phyloP scores from a whole-genome alignment of 2,888 invertebrate genomes.

The Drosophila siamana region DNA sequence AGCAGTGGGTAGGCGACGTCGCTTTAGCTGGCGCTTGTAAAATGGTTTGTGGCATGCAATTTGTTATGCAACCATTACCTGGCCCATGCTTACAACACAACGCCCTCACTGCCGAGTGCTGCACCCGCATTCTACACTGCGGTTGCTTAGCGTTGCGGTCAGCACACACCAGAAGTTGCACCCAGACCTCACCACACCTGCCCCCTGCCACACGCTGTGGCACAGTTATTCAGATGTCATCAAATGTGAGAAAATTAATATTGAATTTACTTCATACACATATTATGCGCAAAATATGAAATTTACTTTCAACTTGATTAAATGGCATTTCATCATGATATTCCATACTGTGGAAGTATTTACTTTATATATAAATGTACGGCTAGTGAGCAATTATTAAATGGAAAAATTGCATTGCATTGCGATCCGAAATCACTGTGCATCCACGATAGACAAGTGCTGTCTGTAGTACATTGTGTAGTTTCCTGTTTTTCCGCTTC shows the following conservation, averaged over 20 bases:
- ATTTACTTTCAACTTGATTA: not conserved
- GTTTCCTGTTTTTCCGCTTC: conserved; percentile 49
- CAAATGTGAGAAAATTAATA: conserved; percentile 20
- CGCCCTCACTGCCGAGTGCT: conserved; percentile 25
- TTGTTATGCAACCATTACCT: conserved; percentile 67
- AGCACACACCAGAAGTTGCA: conserved; percentile 27
- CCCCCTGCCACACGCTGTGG: not conserved
- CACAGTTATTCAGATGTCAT: conserved; percentile 29
- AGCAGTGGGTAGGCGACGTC: conserved; percentile 46
- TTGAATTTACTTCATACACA: conserved; percentile 3
- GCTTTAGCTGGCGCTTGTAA: conserved; percentile 64
- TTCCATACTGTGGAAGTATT: not conserved
- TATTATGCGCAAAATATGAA: not conserved
- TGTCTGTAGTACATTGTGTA: conserved; percentile 1
- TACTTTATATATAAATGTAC: too few relatives aligned
- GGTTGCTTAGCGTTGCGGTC: conserved; percentile 73
- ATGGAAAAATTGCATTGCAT: not conserved
- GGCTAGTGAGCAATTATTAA: too few relatives aligned
- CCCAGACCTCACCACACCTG: not conserved
- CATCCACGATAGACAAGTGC: not conserved
- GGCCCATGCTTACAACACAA: conserved; percentile 2
- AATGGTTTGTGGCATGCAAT: conserved; percentile 76
- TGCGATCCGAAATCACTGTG: conserved; percentile 22
- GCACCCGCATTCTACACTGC: conserved; percentile 56
- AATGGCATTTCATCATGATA: not conserved